Evolutionary conservation across 2,113 vertebrate species (phyloP), one percentile per base, ranked within the genome.

Genomic region (Saguinus imperator): DNA sequence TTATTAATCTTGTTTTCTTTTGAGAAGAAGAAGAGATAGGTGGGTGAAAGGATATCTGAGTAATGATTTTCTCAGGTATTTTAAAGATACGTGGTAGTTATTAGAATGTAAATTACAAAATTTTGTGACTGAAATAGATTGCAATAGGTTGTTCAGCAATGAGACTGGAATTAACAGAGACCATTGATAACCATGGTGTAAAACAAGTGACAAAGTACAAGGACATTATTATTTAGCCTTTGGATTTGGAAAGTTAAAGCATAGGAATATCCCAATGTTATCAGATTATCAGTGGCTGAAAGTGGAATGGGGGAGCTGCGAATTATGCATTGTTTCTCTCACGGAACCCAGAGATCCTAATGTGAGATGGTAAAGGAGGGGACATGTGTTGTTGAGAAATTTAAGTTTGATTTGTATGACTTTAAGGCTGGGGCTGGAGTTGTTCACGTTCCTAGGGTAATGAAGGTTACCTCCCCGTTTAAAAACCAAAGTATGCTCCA

Each of bases 61-160:
- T 14, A 43, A 57, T 84, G 21, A 61, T 89, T 96, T 61, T 52
- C 77, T 18, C 21, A 40, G 25, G 0, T 86, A 43, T 75, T 94
- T 82, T 84, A 29, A 43, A 97, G 57, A 17, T 23, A 50, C 43
- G 2, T 57, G 45, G 85, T 32, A 21, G 3, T 87, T 58, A 11
- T 52, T 6, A 73, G 79, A 90, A 81, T 82, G 92, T 77, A 94
- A 96, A 94, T 93, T 40, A 61, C 50, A 86, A 94, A 79, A 81
- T 73, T 77, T 83, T 90, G 45, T 87, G 35, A 23, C 92, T 97
- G 18, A 89, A 48, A 61, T 87, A 52, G 85, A 37, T 75, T 86
- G 79, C 58, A 87, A 89, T 95, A 43, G 43, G 66, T 66, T 96
- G 64, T 48, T 94, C 93, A 80, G 70, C 66, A 79, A 52, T 92